Evolutionary conservation across 2,888 invertebrate genomes (phyloP).

Genomic region (Volucella inflata): DNA sequence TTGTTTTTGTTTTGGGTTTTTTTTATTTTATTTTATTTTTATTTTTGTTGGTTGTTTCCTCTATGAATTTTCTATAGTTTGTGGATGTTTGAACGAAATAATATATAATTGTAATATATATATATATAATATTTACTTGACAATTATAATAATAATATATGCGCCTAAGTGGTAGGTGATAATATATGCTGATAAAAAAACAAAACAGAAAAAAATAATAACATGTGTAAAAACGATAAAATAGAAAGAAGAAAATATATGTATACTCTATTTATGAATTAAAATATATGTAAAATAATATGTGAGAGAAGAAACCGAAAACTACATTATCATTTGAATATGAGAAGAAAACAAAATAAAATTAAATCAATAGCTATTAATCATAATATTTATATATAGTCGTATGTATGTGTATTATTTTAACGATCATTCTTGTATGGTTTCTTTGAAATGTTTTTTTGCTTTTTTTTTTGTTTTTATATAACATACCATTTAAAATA

Average conservation of each 20-base stretch:
- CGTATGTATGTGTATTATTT: constrained; percentile 40
- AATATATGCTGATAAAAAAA: too few species aligned
- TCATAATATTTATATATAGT: constrained; percentile 11
- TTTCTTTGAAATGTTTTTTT: constrained; percentile 2
- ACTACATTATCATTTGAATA: constrained; percentile 48
- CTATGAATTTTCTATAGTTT: constrained; percentile 37
- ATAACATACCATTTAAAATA: constrained; percentile 66
- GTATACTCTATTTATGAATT: constrained; percentile 33
- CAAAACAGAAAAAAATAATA: constrained; percentile 34
- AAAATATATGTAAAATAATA: constrained; percentile 58
- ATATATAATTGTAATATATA: constrained; percentile 52
- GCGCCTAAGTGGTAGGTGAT: too few species aligned
- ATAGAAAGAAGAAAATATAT: constrained; percentile 38
- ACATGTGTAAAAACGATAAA: constrained; percentile 48
- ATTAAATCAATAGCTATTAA: constrained; percentile 54
- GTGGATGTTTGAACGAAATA: constrained; percentile 31
- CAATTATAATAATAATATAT: too few species aligned
- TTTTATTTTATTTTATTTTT: constrained; percentile 39
- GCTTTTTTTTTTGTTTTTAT: constrained; percentile 25
- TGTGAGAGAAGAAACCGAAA: constrained; percentile 49
- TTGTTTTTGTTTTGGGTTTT: constrained; percentile 24
- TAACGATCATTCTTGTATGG: constrained; percentile 37
- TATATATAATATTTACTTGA: constrained; percentile 29
- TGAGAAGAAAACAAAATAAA: constrained; percentile 40
- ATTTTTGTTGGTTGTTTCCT: constrained; percentile 9